Evolutionary conservation across 2,113 vertebrate species (phyloP), one percentile per base, ranked within the genome.

Genomic region (Sigmodon hispidus): DNA sequence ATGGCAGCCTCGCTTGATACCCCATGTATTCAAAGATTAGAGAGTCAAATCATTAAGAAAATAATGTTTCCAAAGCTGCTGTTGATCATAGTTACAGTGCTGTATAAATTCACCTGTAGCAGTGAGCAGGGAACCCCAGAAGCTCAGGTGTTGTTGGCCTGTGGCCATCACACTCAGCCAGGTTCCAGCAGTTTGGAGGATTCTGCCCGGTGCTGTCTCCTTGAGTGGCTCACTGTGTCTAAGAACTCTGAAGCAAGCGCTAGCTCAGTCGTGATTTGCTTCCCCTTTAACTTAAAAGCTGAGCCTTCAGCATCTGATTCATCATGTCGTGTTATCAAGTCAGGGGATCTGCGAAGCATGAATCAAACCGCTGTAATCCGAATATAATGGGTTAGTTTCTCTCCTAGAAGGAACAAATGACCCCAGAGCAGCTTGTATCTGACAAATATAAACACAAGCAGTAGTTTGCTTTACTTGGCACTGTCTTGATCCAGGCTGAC

Each of bases 161-260:
- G 98, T 98, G 98, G 99, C 98, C 96, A 97, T 96, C 34, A 97
- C 97, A 97, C 99, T 98, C 99, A 99, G 98, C 98, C 99, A 98
- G 99, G 98, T 98, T 98, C 98, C 98, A 97, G 98, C 97, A 98
- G 98, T 98, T 96, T 96, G 98, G 98, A 72, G 86, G 98, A 98
- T 98, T 97, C 99, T 98, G 99, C 99, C 98, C 98, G 98, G 94
- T 99, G 99, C 98, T 98, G 99, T 99, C 99, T 99, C 99, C 99
- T 99, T 93, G 99, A 98, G 97, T 99, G 99, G 98, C 99, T 99
- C 99, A 99, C 99, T 80, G 99, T 99, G 98, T 99, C 99, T 99
- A 99, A 99, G 98, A 99, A 98, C 99, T 99, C 99, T 99, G 99
- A 99, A 99, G 99, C 99, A 99, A 99, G 98, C 96, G 99, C 98